Evolutionary conservation across 2,113 vertebrate genomes (phyloP), one percentile per base, ranked within the genome.

Genomic region (Athene noctua): DNA sequence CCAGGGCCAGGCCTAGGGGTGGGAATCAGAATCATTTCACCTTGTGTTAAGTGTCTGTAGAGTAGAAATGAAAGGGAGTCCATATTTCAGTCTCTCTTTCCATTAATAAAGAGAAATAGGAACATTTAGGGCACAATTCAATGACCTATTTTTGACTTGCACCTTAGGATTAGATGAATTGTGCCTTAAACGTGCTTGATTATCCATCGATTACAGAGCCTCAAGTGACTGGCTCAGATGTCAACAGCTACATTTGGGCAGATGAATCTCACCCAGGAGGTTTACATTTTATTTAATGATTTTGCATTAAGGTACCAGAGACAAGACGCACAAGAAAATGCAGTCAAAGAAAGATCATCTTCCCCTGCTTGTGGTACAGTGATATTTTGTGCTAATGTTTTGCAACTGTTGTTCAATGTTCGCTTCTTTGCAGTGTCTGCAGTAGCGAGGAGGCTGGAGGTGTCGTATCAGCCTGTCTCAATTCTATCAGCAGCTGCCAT

Each of bases 181-280:
- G 59, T 74, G 55, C 42, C 80, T 92, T 84, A 95, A 97, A 96
- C 0, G 0, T 47, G 51, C 61, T 74, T 94, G 77, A 86, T 89
- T 89, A 72, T 89, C 59, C 86, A 95, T 94, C 7, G 15, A 84
- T 96, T 96, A 88, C 38, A 89, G 63, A 55, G 68, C 30, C 77
- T 74, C 80, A 78, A 66, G 86, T 71, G 63, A 82, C 94, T 78
- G 32, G 30, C 55, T 95, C 51, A 81, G 77, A 81, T 78, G 51
- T 95, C 94, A 94, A 91, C 77, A 92, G 79, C 65, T 81, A 78
- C 52, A 6, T 94, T 86, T 95, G 77, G 58, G 73, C 61, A 89
- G 87, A 93, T 63, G 88, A 95, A 95, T 96, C 82, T 93, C 72
- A 90, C 88, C 68, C 94, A 91, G 88, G 86, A 88, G 86, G 72